Conservation (phyloP, 1,140 invertebrate genomes). For the Sminthurinus signatus region DNA sequence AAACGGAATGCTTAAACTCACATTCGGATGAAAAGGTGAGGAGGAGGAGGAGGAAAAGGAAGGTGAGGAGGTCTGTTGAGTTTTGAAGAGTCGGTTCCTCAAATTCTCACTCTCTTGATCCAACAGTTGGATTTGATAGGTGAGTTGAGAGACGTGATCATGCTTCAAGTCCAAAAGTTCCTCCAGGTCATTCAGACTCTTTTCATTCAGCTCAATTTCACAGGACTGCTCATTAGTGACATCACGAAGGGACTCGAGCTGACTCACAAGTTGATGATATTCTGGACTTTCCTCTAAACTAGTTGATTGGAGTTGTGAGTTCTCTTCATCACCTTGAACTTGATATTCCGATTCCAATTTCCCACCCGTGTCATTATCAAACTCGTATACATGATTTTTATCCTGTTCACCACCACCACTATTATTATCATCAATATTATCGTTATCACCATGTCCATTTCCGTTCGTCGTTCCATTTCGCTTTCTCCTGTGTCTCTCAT, state of each 20-base stretch:
- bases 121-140: constrained; percentile 22
- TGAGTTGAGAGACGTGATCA: constrained; percentile 23
- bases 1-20: too few species aligned
- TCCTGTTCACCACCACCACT: not conserved
- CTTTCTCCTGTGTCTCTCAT: constrained; percentile 13
- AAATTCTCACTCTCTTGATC: constrained; percentile 25
- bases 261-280: not conserved
- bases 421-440: not conserved
- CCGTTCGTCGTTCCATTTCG: too few species aligned
- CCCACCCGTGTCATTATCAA: not conserved
- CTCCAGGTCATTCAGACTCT: constrained; percentile 22
- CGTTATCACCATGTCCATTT: not conserved
- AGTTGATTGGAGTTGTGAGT: too few species aligned
- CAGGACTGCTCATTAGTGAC: constrained; percentile 22
- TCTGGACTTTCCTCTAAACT: not conserved
- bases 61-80: not conserved
- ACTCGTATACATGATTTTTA: not conserved
- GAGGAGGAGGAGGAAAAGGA: not conserved
- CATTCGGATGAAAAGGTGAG: too few species aligned
- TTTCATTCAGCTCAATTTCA: constrained; percentile 29
- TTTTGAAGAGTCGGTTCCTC: constrained; percentile 12
- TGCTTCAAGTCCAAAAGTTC: constrained; percentile 21
- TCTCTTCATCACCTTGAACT: too few species aligned
- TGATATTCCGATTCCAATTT: not conserved
- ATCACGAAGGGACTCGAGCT: constrained; percentile 12